A percentile compares a stretch with the other conserved stretches of the same genome.
These are phyloP conservation scores for Grallaria varia DNA, from an alignment of 2,113 vertebrate species.

Conservation along the genomic window DNA sequence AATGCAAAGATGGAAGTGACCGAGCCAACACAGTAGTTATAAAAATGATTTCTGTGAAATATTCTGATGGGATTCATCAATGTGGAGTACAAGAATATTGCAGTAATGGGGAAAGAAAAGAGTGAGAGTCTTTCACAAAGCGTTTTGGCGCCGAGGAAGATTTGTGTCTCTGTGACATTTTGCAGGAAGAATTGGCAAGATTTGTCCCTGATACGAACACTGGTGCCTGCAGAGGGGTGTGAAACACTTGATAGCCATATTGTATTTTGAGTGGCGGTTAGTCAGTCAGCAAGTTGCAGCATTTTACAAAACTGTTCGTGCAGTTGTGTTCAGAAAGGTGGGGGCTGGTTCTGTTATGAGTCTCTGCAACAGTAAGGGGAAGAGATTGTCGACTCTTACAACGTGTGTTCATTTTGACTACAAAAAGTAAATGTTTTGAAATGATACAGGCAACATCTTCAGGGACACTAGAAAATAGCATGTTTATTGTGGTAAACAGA, in stretches of 20 bases:
- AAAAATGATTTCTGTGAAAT: background rate
- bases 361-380: conserved; percentile 4
- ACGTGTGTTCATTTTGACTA: background rate
- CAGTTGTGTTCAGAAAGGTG: conserved; percentile 5
- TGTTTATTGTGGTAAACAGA: background rate
- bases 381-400: background rate
- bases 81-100: background rate
- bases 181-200: conserved; percentile 3
- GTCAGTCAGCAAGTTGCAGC: background rate
- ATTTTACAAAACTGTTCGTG: background rate
- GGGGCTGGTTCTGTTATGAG: background rate
- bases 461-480: background rate
- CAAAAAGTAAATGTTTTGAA: background rate
- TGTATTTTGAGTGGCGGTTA: background rate
- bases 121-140: background rate
- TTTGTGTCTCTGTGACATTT: background rate
- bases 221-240: background rate
- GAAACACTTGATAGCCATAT: background rate
- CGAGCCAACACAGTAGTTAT: background rate
- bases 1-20: background rate
- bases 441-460: background rate
- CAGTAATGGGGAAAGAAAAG: background rate
- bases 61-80: background rate
- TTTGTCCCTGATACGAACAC: background rate
- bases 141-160: background rate